These are phyloP conservation scores for Sitta europaea DNA, from an alignment of 2,113 vertebrate species.

Conservation along the genomic window DNA sequence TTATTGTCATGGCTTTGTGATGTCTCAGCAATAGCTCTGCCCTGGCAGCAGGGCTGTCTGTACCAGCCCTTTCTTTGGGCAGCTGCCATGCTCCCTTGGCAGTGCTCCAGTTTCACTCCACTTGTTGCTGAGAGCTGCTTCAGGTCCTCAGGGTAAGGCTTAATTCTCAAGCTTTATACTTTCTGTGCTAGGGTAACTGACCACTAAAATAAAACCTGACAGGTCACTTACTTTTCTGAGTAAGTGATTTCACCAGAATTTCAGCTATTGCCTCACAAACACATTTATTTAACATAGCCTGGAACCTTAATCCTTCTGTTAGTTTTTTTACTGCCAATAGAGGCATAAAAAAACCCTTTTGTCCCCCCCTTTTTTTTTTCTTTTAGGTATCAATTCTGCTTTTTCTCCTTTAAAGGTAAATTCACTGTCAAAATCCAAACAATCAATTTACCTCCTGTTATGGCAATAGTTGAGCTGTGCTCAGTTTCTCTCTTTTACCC, in stretches of 20 bases:
- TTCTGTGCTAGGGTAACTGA: neutral
- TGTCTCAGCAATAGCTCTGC: neutral
- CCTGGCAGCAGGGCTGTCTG: neutral
- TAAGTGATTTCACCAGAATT: neutral
- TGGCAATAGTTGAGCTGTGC: accelerated
- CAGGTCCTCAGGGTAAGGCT: neutral
- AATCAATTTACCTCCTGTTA: neutral
- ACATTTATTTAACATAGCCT: neutral
- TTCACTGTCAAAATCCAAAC: neutral
- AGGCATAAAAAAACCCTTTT: neutral
- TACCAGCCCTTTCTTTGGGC: neutral
- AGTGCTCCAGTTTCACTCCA: neutral
- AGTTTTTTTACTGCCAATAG: neutral
- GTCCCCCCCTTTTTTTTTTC: no score
- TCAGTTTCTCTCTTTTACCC: neutral
- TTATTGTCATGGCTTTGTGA: neutral
- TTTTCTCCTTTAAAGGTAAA: neutral
- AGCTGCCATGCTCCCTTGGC: neutral
- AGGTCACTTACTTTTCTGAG: neutral
- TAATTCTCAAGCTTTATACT: neutral
- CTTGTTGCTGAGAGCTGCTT: slow-evolving; percentile 9
- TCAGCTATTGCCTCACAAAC: neutral
- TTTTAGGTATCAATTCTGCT: neutral
- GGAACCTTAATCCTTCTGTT: neutral
- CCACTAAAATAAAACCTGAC: neutral